Percentiles rank a stretch among this genome's conserved stretches.
Evolutionary conservation across 1,140 invertebrate species (phyloP).

Genomic region (Luehdorfia chinensis): DNA sequence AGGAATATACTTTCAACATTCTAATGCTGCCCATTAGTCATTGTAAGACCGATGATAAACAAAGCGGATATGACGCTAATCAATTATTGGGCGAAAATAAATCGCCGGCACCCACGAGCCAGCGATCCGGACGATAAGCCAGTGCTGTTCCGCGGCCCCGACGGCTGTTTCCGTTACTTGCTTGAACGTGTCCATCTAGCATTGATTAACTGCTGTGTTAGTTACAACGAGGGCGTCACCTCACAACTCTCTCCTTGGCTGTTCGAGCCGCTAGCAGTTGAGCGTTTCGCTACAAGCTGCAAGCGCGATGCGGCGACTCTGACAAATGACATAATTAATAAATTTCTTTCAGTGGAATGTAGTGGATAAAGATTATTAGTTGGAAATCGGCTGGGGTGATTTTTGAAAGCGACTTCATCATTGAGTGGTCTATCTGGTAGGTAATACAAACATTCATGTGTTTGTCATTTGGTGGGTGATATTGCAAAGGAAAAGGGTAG

Average conservation of each 20-base stretch:
- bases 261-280: background rate
- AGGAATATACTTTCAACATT: too few relatives aligned
- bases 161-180: background rate
- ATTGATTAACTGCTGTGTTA: conserved; percentile 1
- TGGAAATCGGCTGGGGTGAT: too few relatives aligned
- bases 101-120: conserved; percentile 9
- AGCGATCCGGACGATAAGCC: background rate
- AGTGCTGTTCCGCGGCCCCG: background rate
- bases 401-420: too few relatives aligned
- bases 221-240: conserved; percentile 1
- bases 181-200: background rate
- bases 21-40: background rate
- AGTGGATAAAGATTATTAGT: too few relatives aligned
- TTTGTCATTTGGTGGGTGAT: too few relatives aligned
- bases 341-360: too few relatives aligned
- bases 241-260: background rate
- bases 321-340: too few relatives aligned
- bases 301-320: too few relatives aligned
- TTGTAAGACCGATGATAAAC: background rate
- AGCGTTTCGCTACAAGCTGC: background rate
- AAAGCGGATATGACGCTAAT: conserved; percentile 6
- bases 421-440: too few relatives aligned
- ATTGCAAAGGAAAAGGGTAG: too few relatives aligned
- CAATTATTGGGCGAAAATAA: conserved; percentile 10
- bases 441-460: too few relatives aligned